Base-by-base conservation (phyloP, 2,888 invertebrate genomes). In the Anagyrus pseudococci region DNA sequence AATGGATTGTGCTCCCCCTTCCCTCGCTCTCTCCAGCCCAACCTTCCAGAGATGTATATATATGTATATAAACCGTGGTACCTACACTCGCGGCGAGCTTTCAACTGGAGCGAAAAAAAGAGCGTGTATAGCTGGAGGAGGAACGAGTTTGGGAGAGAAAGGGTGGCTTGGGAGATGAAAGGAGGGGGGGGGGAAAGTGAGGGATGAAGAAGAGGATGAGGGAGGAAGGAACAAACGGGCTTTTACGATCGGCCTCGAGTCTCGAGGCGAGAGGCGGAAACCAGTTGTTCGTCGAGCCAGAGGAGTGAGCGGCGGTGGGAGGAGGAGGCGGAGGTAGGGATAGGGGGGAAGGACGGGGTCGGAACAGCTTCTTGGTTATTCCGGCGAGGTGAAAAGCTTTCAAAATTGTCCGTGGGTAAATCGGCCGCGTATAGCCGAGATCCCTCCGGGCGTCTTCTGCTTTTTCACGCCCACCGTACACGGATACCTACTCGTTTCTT, bases 1-100 rank as follows among this genome's bases (percentile, higher is more conserved):
- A 77, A 79, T 78, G 78, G 79, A 78, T 78, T 71, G 72, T 73
- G 71, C 72, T 71, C 71, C 70, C 69, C n/a, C n/a, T n/a, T n/a
- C n/a, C n/a, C n/a, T n/a, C n/a, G n/a, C n/a, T n/a, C n/a, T n/a
- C n/a, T n/a, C n/a, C n/a, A n/a, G n/a, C n/a, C n/a, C n/a, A n/a
- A n/a, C n/a, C n/a, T n/a, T n/a, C n/a, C 63, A 49, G 10, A 23
- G 67, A 61, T 71, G 70, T 71, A 73, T 73, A 73, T 71, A 69
- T 69, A 65, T 64, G 62, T 63, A 67, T 25, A 15, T 22, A 47
- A 13, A 23, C 2, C 50, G 10, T 23, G 22, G 17, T 46, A 17
- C 47, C 17, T n/a, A 17, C 17, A 33, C 26, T 19, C 20, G 29
- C 23, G 2, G 29, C n/a, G n/a, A n/a, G n/a, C 7, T 13, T 2